These are phyloP conservation scores for Brenthis daphne DNA, from an alignment of 2,888 invertebrate species.

Conservation along the genomic window DNA sequence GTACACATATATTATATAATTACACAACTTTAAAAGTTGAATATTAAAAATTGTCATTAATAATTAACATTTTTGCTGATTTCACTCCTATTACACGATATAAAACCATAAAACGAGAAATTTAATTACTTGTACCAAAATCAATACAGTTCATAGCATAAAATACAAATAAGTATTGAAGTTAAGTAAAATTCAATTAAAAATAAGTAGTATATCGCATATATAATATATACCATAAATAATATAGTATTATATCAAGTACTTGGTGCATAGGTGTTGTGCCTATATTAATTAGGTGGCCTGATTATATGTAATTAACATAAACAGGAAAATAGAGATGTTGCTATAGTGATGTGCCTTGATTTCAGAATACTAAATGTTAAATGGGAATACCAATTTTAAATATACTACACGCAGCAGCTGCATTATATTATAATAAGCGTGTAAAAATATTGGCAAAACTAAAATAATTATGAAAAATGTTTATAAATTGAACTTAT, in stretches of 20 bases:
- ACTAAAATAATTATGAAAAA: no score
- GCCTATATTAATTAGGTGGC: slow-evolving; percentile 18
- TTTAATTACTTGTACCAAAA: not conserved
- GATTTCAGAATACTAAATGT: slow-evolving; percentile 10
- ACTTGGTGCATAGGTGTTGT: not conserved
- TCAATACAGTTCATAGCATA: not conserved
- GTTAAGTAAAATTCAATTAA: no score
- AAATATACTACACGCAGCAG: not conserved
- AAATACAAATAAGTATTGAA: not conserved
- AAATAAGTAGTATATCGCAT: no score
- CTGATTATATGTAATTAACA: slow-evolving; percentile 20
- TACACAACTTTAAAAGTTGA: no score
- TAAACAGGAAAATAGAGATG: slow-evolving; percentile 35
- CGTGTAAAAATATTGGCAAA: no score
- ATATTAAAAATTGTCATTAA: no score
- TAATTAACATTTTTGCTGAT: not conserved
- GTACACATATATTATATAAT: no score
- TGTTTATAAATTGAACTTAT: no score
- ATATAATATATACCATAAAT: no score
- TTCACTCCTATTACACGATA: not conserved
- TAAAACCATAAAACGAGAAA: not conserved
- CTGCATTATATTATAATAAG: no score
- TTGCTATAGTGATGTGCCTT: slow-evolving; percentile 25
- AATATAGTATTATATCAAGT: no score
- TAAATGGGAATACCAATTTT: not conserved